Evolutionary conservation across 2,113 vertebrate species (phyloP), one percentile per base, ranked within the genome.

Genomic region (Nothocercus julius): DNA sequence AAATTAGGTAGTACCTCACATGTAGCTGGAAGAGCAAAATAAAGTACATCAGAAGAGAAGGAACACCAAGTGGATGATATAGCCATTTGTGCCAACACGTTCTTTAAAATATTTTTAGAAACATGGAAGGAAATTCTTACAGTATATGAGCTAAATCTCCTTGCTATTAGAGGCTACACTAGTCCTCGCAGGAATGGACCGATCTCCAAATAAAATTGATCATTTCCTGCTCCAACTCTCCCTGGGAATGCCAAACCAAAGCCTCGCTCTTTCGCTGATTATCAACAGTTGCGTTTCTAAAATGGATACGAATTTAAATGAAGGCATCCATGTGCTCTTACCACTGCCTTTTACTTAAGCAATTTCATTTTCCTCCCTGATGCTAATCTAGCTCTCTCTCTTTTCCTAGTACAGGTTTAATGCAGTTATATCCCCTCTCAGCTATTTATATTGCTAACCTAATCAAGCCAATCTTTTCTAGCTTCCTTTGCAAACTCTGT

Each of bases 401-500:
- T 72, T 53, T 47, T 80, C 51, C 67, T 53, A 34, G 38, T 18
- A 45, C 3, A 9, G 45, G 22, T 47, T 40, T 66, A 36, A 64
- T 2, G 13, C 9, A 83, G 73, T 77, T 69, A 40, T 15, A 62
- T 45, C 44, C 38, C 49, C 79, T 81, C 78, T 83, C 61, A 78
- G 64, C 73, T 91, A 81, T 82, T 93, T 61, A 74, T 91, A 87
- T 3, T 84, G 68, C 78, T 93, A 62, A 89, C 22, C 66, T 93
- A 77, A 96, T 89, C 82, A 87, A 89, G 59, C 9, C 82, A 69
- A 66, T 69, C 61, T 89, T 76, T 62, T 13, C 85, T 22, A 54
- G 42, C 61, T 87, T 93, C 85, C 69, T 84, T 78, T 84, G 30
- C 27, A 84, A 45, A 24, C 64, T 73, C 42, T 16, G 53, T 15